Conservation (phyloP, 2,797 vertebrate species). For the Melanogrammus aeglefinus region DNA sequence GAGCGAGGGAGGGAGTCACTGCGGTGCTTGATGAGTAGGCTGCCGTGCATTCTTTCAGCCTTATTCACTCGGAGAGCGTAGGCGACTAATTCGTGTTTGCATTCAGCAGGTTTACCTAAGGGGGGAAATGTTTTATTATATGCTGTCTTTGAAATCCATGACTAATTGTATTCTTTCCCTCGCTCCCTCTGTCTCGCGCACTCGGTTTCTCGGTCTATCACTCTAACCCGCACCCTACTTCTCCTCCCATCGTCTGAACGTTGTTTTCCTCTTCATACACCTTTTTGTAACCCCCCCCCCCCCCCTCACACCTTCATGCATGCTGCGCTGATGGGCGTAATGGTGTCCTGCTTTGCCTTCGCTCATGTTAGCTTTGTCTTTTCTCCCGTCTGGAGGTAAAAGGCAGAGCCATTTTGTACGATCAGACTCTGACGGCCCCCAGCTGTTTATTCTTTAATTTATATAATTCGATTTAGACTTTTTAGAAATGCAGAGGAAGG, state of each 20-base stretch:
- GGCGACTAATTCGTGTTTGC: slow-evolving; percentile 80
- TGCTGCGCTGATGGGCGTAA: too few relatives aligned
- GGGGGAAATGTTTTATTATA: slow-evolving; percentile 79
- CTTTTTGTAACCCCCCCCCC: not conserved
- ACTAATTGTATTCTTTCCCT: slow-evolving; percentile 71
- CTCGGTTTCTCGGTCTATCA: slow-evolving; percentile 4
- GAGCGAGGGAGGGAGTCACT: slow-evolving; percentile 50
- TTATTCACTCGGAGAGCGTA: slow-evolving; percentile 74
- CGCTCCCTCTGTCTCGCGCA: slow-evolving; percentile 27
- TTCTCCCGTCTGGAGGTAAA: too few relatives aligned
- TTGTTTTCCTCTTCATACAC: not conserved
- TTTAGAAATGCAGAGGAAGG: too few relatives aligned
- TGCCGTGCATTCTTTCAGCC: slow-evolving; percentile 75
- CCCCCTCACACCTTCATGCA: not conserved
- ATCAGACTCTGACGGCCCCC: too few relatives aligned
- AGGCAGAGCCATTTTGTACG: too few relatives aligned
- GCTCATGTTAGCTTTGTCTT: too few relatives aligned
- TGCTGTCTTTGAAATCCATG: slow-evolving; percentile 78
- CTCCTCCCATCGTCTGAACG: not conserved
- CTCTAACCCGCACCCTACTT: not conserved
- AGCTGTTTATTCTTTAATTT: too few relatives aligned
- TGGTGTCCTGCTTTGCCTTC: too few relatives aligned
- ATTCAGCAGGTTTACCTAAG: slow-evolving; percentile 80
- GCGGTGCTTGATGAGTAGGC: slow-evolving; percentile 71
- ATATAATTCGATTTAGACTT: too few relatives aligned